Base-by-base conservation (phyloP, 2,113 vertebrate species). In the Elephantulus edwardii region DNA sequence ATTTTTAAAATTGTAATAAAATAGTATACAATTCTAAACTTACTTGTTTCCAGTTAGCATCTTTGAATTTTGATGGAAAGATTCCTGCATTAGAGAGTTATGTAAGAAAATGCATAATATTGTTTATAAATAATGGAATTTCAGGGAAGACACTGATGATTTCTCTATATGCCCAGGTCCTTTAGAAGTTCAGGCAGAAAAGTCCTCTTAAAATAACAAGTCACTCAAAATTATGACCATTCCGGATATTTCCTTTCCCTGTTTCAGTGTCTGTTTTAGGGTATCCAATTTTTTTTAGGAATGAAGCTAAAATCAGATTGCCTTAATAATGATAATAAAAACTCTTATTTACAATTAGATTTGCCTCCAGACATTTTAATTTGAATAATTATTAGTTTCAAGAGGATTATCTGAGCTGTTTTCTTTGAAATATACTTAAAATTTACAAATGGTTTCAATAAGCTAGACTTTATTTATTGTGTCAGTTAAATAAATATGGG, bases 401-500 rank as follows among this genome's bases (percentile, higher is more conserved):
- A 58, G n/a, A 38, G 13, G 74, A 79, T 89, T 93, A 20, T 83
- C 82, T 8, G n/a, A 87, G 14, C 11, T 93, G n/a, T 88, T 72
- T 66, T 40, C 33, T 70, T 91, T 86, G 71, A 79, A 82, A 83
- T 68, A 79, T 52, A 52, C 62, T 84, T 92, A 72, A 52, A 82
- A 71, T 86, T 95, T 44, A n/a, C 64, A 84, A 66, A 16, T 56
- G 13, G 84, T 93, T 33, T 81, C 4, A 44, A 8, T 87, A 77
- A 89, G 20, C 48, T 75, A 56, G 85, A 90, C 14, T 54, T 78
- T 44, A 44, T 16, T 93, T 83, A 12, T 66, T 92, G 5, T 8
- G 66, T 40, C 71, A 91, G 72, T 81, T 89, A 86, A 81, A 81
- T 74, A 91, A 77, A 92, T 72, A 14, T 74, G 71, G 72, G 46